Evolutionary conservation across 2,113 vertebrate species (phyloP).

Genomic region (Zeus faber): DNA sequence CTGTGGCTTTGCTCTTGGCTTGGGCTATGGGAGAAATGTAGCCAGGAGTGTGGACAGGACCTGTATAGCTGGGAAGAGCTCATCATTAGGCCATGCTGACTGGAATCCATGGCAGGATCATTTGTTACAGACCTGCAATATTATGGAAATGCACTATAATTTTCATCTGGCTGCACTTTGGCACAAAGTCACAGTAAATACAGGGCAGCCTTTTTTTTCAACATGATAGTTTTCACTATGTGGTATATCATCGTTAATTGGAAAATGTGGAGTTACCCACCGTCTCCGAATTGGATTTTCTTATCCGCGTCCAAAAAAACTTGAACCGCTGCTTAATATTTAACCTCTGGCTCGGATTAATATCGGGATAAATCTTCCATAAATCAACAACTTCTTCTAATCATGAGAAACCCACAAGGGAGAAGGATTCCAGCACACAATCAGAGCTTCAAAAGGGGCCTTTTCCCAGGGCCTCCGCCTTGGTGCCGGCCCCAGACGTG

Average conservation of each 20-base stretch:
- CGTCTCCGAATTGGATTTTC: constrained; percentile 48
- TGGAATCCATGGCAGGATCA: constrained; percentile 48
- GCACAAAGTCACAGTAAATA: constrained; percentile 39
- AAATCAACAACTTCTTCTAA: constrained; percentile 54
- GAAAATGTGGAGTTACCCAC: constrained; percentile 35
- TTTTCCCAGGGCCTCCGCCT: too few species aligned
- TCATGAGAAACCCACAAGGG: constrained; percentile 25
- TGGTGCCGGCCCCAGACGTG: constrained; percentile 15
- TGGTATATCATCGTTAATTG: constrained; percentile 47
- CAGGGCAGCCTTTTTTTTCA: constrained; percentile 14
- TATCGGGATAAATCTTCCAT: constrained; percentile 44
- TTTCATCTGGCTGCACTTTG: constrained; percentile 31
- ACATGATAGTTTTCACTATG: constrained; percentile 34
- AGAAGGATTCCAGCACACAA: constrained; percentile 36
- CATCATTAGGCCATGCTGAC: constrained; percentile 39
- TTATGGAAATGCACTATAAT: constrained; percentile 38
- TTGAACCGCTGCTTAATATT: constrained; percentile 41
- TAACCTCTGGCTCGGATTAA: constrained; percentile 47
- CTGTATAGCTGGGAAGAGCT: constrained; percentile 39
- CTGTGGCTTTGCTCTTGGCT: constrained; percentile 28
- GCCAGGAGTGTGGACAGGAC: constrained; percentile 34
- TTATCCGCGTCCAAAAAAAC: constrained; percentile 32
- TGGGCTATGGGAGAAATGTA: background rate
- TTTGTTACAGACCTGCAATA: constrained; percentile 53
- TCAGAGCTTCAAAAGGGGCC: constrained; percentile 41